These are phyloP conservation scores for Xestia ashworthii DNA, from an alignment of 2,888 invertebrate genomes.

Conservation along the genomic window DNA sequence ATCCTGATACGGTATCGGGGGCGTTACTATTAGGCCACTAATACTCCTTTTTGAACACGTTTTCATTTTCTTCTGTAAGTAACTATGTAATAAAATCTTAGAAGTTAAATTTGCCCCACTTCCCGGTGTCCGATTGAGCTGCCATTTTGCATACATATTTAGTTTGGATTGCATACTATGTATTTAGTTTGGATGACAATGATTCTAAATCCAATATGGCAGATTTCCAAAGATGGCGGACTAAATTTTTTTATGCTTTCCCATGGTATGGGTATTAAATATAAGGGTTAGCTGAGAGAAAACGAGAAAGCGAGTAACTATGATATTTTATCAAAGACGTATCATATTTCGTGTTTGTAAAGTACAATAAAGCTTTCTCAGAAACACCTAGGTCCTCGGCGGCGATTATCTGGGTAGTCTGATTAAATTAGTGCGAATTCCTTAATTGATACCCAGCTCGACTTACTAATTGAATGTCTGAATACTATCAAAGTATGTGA, in stretches of 20 bases:
- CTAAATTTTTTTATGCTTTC: neutral
- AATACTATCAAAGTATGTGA: slow-evolving; percentile 32
- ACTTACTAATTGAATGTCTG: slow-evolving; percentile 47
- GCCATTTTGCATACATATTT: neutral
- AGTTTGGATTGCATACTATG: neutral
- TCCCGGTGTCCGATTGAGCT: neutral
- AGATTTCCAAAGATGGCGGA: neutral
- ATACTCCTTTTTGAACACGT: neutral
- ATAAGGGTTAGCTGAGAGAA: neutral
- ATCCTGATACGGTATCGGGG: neutral
- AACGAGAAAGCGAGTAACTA: neutral
- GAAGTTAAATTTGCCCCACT: neutral
- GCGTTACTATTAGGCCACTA: neutral
- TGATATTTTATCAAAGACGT: neutral
- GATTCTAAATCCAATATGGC: neutral
- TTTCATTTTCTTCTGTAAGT: neutral
- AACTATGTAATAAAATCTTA: neutral
- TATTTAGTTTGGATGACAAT: neutral
- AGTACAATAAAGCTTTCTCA: slow-evolving; percentile 3
- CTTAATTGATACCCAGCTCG: slow-evolving; percentile 42
- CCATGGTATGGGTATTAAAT: neutral
- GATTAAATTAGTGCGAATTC: slow-evolving; percentile 35
- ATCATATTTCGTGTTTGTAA: neutral
- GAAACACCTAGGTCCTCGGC: neutral
- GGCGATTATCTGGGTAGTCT: slow-evolving; percentile 13